Percentiles rank a stretch among this genome's conserved stretches.
Conservation (phyloP, 2,113 vertebrate species). For the Marmota flaviventris region DNA sequence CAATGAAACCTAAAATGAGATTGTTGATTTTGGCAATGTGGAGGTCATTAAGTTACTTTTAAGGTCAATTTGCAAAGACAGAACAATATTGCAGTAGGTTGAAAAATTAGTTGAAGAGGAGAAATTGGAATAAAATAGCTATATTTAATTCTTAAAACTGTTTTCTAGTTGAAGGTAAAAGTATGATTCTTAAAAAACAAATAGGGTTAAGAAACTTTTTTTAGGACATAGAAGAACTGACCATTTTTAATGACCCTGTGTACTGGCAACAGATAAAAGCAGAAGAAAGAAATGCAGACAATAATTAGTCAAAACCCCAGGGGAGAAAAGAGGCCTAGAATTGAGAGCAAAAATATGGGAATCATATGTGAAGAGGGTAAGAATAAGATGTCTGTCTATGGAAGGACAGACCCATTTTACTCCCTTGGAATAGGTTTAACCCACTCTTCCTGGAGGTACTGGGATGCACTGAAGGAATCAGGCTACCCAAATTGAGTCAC, state of each 20-base stretch:
- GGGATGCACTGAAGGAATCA: neutral
- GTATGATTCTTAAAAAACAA: conserved; percentile 42
- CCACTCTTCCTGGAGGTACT: neutral
- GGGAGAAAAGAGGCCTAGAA: neutral
- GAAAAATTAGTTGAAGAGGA: neutral
- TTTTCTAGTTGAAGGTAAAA: conserved; percentile 40
- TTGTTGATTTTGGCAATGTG: neutral
- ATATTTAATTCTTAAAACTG: conserved; percentile 5
- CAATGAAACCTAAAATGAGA: neutral
- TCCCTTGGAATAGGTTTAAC: neutral
- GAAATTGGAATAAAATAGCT: conserved; percentile 27
- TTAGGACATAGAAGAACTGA: neutral
- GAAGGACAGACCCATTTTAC: neutral
- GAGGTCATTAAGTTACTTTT: neutral
- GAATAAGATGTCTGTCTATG: neutral
- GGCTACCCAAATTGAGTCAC: neutral
- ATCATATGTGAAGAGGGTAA: neutral
- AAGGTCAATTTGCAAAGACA: neutral
- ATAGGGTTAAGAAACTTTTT: neutral
- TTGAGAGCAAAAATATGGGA: neutral
- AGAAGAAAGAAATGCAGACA: neutral
- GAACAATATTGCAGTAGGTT: neutral
- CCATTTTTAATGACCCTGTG: conserved; percentile 23
- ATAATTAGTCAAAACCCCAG: neutral
- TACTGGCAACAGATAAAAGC: conserved; percentile 6